Evolutionary conservation across 2,888 invertebrate species (phyloP).

Genomic region (Ichneumoninae sp.): DNA sequence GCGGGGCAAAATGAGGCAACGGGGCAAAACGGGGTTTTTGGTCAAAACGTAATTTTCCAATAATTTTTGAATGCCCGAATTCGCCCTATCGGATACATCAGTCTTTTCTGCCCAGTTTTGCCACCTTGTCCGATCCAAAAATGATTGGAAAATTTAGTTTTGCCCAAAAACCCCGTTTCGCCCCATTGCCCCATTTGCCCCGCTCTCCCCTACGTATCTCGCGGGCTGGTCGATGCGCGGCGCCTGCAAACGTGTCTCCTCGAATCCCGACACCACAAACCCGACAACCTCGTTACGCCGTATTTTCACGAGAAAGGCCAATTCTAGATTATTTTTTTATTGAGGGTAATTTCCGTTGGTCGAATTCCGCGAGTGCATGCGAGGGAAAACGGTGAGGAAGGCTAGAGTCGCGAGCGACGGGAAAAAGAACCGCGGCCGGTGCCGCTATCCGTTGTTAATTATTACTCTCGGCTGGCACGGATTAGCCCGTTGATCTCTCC

Average conservation of each 20-base stretch:
- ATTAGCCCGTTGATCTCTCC: conserved; percentile 66
- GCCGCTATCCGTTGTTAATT: conserved; percentile 64
- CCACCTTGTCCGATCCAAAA: too few relatives aligned
- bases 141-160: too few relatives aligned
- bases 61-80: too few relatives aligned
- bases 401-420: neutral
- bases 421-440: neutral
- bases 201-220: neutral
- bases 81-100: too few relatives aligned
- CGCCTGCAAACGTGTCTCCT: neutral
- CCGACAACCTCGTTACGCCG: conserved; percentile 23
- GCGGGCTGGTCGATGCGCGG: conserved; percentile 25
- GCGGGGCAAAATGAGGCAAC: too few relatives aligned
- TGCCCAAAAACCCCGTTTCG: too few relatives aligned
- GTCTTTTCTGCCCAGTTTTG: too few relatives aligned
- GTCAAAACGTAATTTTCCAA: too few relatives aligned
- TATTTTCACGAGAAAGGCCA: neutral
- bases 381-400: neutral
- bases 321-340: neutral
- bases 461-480: conserved; percentile 64
- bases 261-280: conserved; percentile 18
- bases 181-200: too few relatives aligned
- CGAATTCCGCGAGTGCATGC: neutral
- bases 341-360: neutral
- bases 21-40: too few relatives aligned